Base-by-base conservation (phyloP, 2,113 vertebrate genomes). In the Climacteris rufus region DNA sequence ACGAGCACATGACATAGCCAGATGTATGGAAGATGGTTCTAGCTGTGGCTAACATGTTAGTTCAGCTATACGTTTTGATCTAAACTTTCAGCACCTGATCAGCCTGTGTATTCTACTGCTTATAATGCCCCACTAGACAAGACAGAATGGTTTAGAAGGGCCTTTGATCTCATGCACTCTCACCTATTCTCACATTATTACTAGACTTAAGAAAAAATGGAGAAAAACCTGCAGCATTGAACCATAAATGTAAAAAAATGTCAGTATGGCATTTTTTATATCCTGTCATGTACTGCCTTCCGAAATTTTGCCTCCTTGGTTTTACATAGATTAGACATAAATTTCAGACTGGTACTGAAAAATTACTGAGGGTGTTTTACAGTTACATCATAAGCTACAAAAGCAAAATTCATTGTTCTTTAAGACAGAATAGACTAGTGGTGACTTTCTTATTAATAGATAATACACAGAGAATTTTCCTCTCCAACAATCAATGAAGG, bases 1-100 rank as follows among this genome's bases (percentile, higher is more conserved):
- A 1, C 8, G 59, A 71, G 64, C n/a, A 40, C 50, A 49, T 72
- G 78, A 54, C 0, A 0, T 6, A 64, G 53, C 6, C 30, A 64
- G 60, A 83, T 27, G 7, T 47, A 69, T 8, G 2, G 40, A 74
- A 80, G 59, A 77, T 2, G 6, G 28, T 23, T 94, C 31, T 39
- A 76, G 25, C 25, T 72, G 22, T 39, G 21, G 4, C n/a, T 88
- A 65, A 39, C 22, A 13, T 1, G 21, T 56, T 28, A 50, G 35
- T 53, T 69, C 61, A 90, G 17, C 50, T 31, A 71, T 1, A 71
- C 11, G 53, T 56, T 83, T 50, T 52, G 37, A 84, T 15, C 23
- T 77, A 70, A 81, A 35, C 18, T 74, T 84, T 59, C 23, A 81
- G 59, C 13, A 50, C 4, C 24, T 40, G 17, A 76, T 30, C 66